These are phyloP conservation scores for Aphidius gifuensis DNA, from an alignment of 1,140 invertebrate species.

Conservation along the genomic window DNA sequence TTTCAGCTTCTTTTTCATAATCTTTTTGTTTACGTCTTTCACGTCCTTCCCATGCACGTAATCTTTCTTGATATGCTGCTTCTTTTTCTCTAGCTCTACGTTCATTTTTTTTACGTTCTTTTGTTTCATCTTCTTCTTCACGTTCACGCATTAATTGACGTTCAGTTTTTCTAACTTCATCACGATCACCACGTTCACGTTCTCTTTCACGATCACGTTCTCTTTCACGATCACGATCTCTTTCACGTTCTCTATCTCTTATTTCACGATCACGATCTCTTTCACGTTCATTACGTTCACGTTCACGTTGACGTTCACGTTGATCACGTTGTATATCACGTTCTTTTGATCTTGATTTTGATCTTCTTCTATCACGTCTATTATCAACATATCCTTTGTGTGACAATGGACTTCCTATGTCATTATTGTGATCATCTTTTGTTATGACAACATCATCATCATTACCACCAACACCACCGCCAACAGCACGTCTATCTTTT, in stretches of 20 bases:
- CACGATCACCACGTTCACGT: constrained; percentile 45
- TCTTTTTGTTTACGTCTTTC: constrained; percentile 92
- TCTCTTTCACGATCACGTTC: constrained; percentile 41
- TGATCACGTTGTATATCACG: constrained; percentile 32
- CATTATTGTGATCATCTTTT: constrained; percentile 52
- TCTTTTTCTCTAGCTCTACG: constrained; percentile 91
- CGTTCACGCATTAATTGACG: constrained; percentile 70
- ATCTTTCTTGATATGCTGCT: constrained; percentile 84
- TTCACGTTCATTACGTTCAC: constrained; percentile 43
- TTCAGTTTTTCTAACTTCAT: constrained; percentile 59
- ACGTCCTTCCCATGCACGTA: constrained; percentile 85
- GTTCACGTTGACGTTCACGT: constrained; percentile 47
- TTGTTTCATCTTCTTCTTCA: constrained; percentile 86
- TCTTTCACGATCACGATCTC: constrained; percentile 49
- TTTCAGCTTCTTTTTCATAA: constrained; percentile 85
- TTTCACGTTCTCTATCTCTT: constrained; percentile 44
- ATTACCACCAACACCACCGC: too few species aligned
- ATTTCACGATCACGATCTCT: constrained; percentile 48
- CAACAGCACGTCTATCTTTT: constrained; percentile 33
- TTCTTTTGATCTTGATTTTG: constrained; percentile 54
- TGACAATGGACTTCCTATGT: constrained; percentile 49
- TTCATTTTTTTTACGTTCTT: constrained; percentile 86
- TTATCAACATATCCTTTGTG: constrained; percentile 45
- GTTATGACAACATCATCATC: constrained; percentile 41
- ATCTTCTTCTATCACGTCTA: constrained; percentile 52